Percentiles rank a stretch among this genome's conserved stretches.
Evolutionary conservation across 2,113 vertebrate genomes (phyloP).

Genomic region (Sapajus apella): DNA sequence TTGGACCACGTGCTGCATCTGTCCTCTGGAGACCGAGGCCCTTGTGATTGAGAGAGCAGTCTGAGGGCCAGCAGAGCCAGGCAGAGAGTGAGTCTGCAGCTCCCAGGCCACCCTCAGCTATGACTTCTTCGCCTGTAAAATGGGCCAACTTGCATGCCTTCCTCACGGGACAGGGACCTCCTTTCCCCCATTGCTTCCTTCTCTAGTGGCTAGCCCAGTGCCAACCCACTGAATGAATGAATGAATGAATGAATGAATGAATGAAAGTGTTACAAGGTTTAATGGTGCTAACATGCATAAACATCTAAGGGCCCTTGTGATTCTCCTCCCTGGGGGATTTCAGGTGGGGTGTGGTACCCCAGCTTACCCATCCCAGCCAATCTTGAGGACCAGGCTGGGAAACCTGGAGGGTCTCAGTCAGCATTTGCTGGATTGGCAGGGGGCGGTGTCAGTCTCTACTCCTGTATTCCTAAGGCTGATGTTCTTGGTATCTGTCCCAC

Average conservation of each 20-base stretch:
- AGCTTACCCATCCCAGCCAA: too few species aligned
- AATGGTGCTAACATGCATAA: accelerated
- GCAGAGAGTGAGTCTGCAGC: not conserved
- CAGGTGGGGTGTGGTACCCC: not conserved
- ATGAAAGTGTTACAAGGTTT: not conserved
- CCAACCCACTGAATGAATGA: not conserved
- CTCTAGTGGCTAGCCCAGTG: not conserved
- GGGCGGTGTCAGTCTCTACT: not conserved
- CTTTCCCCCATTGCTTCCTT: not conserved
- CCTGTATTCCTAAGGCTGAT: too few species aligned
- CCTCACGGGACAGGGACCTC: not conserved
- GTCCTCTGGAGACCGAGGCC: not conserved
- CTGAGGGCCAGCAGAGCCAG: accelerated
- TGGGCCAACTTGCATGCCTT: not conserved
- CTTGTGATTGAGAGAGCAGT: not conserved
- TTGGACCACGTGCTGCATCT: not conserved
- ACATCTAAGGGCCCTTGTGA: too few species aligned
- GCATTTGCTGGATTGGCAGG: not conserved
- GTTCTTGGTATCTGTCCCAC: not conserved
- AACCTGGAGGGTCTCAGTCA: not conserved
- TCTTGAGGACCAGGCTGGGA: not conserved
- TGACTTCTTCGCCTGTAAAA: not conserved
- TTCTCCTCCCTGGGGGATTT: not conserved
- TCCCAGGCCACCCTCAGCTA: not conserved
- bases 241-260: not conserved